Percentiles rank a stretch among this genome's conserved stretches.
Evolutionary conservation across 1,140 invertebrate species (phyloP).

Genomic region (Charaxes varanes): DNA sequence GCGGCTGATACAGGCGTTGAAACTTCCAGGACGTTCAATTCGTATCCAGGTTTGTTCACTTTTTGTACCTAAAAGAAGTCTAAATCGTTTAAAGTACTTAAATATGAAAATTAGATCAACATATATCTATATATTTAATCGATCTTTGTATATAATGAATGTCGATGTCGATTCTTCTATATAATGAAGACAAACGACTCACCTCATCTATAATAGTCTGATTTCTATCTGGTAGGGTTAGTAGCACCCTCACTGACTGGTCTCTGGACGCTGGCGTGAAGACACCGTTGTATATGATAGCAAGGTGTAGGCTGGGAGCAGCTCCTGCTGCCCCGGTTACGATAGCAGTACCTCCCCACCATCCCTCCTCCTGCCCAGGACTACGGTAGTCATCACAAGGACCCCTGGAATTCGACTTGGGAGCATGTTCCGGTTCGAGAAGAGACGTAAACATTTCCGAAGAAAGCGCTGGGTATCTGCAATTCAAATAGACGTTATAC

Average conservation of each 20-base stretch:
- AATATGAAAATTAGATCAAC: too few species aligned
- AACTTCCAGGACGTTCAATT: constrained; percentile 84
- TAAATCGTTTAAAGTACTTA: too few species aligned
- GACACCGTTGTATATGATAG: constrained; percentile 87
- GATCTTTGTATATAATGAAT: too few species aligned
- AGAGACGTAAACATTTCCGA: constrained; percentile 90
- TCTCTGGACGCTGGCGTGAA: constrained; percentile 80
- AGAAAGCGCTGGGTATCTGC: constrained; percentile 78
- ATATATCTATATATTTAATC: too few species aligned
- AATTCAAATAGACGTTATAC: constrained; percentile 14
- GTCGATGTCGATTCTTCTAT: too few species aligned
- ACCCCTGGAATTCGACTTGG: constrained; percentile 51
- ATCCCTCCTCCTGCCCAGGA: constrained; percentile 78
- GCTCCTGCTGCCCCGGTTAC: constrained; percentile 85
- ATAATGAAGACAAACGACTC: too few species aligned
- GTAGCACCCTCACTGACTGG: constrained; percentile 80
- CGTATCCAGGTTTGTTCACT: constrained; percentile 82
- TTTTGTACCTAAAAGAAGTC: constrained; percentile 53
- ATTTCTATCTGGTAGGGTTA: constrained; percentile 81
- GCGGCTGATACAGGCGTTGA: constrained; percentile 81
- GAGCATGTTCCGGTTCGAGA: constrained; percentile 78
- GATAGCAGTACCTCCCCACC: constrained; percentile 90
- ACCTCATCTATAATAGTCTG: constrained; percentile 83
- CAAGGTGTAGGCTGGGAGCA: constrained; percentile 86
- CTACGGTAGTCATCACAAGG: constrained; percentile 68